These are phyloP conservation scores for Oedothorax gibbosus DNA, from an alignment of 1,140 invertebrate species.

Conservation along the genomic window DNA sequence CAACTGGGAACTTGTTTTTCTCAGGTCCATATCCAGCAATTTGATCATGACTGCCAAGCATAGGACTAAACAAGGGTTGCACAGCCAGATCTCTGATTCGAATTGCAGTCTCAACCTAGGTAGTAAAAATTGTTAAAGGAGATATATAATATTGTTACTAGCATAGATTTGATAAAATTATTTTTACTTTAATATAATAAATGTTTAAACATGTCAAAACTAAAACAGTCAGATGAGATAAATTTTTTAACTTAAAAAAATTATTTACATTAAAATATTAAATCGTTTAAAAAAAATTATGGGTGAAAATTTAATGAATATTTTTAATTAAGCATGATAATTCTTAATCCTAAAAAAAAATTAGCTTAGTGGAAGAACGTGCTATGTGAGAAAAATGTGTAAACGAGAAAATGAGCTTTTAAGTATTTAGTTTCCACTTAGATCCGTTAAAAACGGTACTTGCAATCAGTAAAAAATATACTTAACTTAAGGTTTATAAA, in stretches of 20 bases:
- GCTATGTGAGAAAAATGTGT: too few relatives aligned
- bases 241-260: not conserved
- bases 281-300: too few relatives aligned
- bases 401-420: too few relatives aligned
- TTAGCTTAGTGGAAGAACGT: too few relatives aligned
- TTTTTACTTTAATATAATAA: not conserved
- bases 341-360: too few relatives aligned
- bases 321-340: too few relatives aligned
- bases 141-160: not conserved
- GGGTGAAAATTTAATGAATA: too few relatives aligned
- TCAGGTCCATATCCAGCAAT: conserved; percentile 61
- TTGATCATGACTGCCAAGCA: conserved; percentile 52
- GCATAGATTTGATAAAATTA: not conserved
- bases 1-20: conserved; percentile 61
- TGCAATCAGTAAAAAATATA: too few relatives aligned
- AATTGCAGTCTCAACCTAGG: conserved; percentile 61
- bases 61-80: conserved; percentile 57
- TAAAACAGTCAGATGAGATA: not conserved
- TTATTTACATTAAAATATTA: too few relatives aligned
- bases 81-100: conserved; percentile 57
- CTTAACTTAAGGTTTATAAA: too few relatives aligned
- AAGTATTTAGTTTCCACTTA: too few relatives aligned
- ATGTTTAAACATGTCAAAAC: not conserved
- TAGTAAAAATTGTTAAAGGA: not conserved
- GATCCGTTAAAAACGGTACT: too few relatives aligned